A percentile compares a stretch with the other conserved stretches of the same genome.
Conservation (phyloP, 2,888 invertebrate species). For the Fabriciana adippe region DNA sequence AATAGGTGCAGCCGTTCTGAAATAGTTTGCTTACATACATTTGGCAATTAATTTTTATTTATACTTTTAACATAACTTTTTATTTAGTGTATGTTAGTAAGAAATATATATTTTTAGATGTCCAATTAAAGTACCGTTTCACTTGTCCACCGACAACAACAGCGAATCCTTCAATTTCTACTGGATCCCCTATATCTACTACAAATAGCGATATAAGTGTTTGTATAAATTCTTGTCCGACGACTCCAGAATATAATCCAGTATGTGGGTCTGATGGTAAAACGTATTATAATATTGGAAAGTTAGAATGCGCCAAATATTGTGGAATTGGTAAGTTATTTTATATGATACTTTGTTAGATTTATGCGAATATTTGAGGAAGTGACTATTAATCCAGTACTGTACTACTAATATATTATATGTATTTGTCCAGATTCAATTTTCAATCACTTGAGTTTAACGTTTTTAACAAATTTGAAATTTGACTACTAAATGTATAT, state of each 20-base stretch:
- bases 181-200: conserved; percentile 3
- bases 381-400: too few relatives aligned
- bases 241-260: conserved; percentile 36
- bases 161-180: conserved; percentile 1
- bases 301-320: conserved; percentile 39
- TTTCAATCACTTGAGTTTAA: not conserved
- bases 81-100: too few relatives aligned
- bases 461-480: not conserved
- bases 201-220: conserved; percentile 5
- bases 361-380: too few relatives aligned
- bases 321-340: conserved; percentile 47
- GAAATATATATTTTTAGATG: conserved; percentile 32
- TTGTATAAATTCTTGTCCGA: conserved; percentile 30
- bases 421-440: too few relatives aligned
- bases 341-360: not conserved
- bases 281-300: conserved; percentile 42
- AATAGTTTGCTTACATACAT: too few relatives aligned
- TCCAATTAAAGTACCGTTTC: conserved; percentile 22
- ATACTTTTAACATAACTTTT: too few relatives aligned
- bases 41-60: too few relatives aligned
- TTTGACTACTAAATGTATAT: too few relatives aligned
- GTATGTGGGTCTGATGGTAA: conserved; percentile 43
- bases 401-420: too few relatives aligned
- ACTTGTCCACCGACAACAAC: conserved; percentile 33
- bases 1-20: too few relatives aligned